Evolutionary conservation across 2,888 invertebrate species (phyloP), one percentile per base, ranked within the genome.

Genomic region (Drosophila recens): DNA sequence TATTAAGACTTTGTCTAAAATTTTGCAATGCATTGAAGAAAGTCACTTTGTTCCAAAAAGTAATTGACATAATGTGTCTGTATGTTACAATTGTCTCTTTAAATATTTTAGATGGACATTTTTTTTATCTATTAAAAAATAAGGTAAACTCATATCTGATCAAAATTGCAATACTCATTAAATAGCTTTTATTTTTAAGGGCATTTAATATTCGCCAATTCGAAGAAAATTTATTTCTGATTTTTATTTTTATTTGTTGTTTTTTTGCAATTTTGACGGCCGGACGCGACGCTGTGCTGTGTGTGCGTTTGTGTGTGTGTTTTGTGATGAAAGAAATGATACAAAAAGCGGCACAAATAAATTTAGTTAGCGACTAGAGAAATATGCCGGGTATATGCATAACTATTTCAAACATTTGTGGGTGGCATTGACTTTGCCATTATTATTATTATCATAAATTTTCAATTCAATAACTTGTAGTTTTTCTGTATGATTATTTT

Each of bases 251-350:
- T 23, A 34, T 17, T 30, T 54, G 48, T 42, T 54, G 63, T 49
- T 65, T 45, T 43, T 42, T 64, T 48, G 65, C 65, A 77, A 72
- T 56, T 56, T 67, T 67, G 75, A 71, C 59, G 75, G 71, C 65
- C 86, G 82, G 82, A 75, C 82, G 69, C 75, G 71, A 66, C 57
- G 62, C 57, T 63, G 46, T 42, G 49, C 36, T 52, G 43, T 57
- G 53, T 49, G 48, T 49, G 33, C 20, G 20, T 72, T 9, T 63
- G 49, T 46, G 42, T 52, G 46, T 54, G 66, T 27, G 23, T 23
- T 61, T 45, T 62, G 54, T 54, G 87, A 67, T 83, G 82, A 77
- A 89, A 89, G 79, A 84, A 82, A 79, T 85, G 72, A 84, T 89
- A 73, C 71, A 81, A 79, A 82, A 83, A 66, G 71, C 77, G 43